phyloP scores from a whole-genome alignment of 2,113 vertebrate species.

The Camelus dromedarius region DNA sequence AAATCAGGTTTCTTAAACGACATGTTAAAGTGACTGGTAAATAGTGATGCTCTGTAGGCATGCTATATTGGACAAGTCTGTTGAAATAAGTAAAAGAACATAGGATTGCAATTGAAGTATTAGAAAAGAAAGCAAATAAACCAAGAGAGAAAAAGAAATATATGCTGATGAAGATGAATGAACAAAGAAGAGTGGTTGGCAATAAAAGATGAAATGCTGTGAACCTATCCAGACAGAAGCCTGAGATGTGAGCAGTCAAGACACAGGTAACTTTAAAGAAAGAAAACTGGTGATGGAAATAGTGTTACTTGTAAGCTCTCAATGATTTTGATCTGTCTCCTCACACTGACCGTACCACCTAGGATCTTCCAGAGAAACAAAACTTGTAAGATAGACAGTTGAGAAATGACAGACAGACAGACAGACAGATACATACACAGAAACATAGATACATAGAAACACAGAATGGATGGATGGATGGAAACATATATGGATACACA shows the following conservation, averaged over 20 bases:
- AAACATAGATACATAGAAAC: neutral
- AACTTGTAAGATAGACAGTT: neutral
- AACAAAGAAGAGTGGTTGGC: neutral
- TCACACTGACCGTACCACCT: neutral
- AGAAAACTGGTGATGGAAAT: neutral
- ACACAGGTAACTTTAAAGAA: rapidly evolving
- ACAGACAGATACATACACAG: neutral
- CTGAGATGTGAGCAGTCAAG: rapidly evolving
- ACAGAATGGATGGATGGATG: neutral
- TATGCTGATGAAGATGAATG: rapidly evolving
- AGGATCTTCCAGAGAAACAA: neutral
- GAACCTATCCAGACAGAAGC: neutral
- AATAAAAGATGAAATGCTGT: neutral
- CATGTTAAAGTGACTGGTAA: neutral
- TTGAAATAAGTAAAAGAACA: neutral
- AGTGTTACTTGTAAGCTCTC: rapidly evolving
- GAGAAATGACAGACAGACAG: neutral
- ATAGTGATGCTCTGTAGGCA: neutral
- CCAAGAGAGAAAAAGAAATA: neutral
- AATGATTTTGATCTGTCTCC: rapidly evolving
- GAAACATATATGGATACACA: neutral
- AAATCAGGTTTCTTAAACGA: neutral
- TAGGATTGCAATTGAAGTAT: neutral
- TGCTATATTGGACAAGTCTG: rapidly evolving
- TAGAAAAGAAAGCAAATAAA: neutral